Percentiles rank a stretch among this genome's conserved stretches.
Evolutionary conservation across 2,113 vertebrate species (phyloP).

Genomic region (Cyprinodon brontotheroides): DNA sequence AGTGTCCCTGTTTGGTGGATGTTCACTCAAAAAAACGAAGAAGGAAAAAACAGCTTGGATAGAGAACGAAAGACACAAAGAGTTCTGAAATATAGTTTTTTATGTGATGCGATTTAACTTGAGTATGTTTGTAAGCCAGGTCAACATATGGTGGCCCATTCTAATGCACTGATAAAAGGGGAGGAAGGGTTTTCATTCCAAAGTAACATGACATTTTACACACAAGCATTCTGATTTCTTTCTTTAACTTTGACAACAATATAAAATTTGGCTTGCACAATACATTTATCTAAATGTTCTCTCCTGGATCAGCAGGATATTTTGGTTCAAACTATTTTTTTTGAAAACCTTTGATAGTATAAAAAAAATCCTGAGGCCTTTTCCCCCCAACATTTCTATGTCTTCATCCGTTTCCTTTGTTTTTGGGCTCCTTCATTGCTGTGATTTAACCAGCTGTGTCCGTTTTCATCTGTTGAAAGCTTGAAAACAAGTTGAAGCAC

Average conservation of each 20-base stretch:
- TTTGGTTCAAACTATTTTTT: neutral
- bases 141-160: neutral
- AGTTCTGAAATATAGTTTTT: neutral
- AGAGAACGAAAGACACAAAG: neutral
- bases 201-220: neutral
- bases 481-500: conserved; percentile 27
- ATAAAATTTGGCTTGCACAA: no score
- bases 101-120: neutral
- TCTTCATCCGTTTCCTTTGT: conserved; percentile 82
- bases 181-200: neutral
- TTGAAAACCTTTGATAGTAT: neutral
- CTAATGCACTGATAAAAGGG: neutral
- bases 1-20: conserved; percentile 5
- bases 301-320: neutral
- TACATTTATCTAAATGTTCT: no score
- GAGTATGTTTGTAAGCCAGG: no score
- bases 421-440: conserved; percentile 52
- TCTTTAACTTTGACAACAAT: no score
- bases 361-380: neutral
- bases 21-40: neutral
- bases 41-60: neutral
- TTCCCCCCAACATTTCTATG: conserved; percentile 54
- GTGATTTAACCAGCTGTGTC: conserved; percentile 42
- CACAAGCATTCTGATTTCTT: neutral
- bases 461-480: conserved; percentile 54